A percentile compares a stretch with the other conserved stretches of the same genome.
These are phyloP conservation scores for Cephus nigrinus DNA, from an alignment of 2,888 invertebrate genomes.

Conservation along the genomic window DNA sequence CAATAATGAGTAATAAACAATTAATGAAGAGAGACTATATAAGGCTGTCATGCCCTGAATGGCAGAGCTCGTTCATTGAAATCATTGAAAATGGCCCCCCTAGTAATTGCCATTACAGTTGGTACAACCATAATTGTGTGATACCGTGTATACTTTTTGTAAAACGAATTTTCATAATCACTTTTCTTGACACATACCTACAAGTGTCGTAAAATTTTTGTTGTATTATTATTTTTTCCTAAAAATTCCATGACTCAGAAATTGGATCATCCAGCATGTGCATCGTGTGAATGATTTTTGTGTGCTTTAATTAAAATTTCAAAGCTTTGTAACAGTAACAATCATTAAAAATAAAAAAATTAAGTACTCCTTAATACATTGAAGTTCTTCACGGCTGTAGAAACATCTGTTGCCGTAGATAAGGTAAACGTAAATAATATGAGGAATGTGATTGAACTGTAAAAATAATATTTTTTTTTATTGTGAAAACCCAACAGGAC, in stretches of 20 bases:
- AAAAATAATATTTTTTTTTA: too few relatives aligned
- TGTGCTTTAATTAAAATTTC: background rate
- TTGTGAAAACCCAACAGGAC: too few relatives aligned
- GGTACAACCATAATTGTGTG: too few relatives aligned
- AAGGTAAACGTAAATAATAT: too few relatives aligned
- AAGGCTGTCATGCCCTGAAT: slow-evolving; percentile 10
- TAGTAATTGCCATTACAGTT: too few relatives aligned
- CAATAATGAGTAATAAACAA: background rate
- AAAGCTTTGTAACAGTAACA: slow-evolving; percentile 17
- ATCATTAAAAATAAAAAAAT: slow-evolving; percentile 11
- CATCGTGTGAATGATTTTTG: background rate
- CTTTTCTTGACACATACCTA: too few relatives aligned
- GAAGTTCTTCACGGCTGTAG: background rate
- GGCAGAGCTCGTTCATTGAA: slow-evolving; percentile 4
- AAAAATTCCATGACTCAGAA: background rate
- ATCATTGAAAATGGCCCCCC: background rate
- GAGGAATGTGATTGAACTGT: too few relatives aligned
- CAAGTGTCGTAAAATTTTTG: background rate
- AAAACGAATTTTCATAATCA: too few relatives aligned
- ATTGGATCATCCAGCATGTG: background rate
- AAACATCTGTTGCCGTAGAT: too few relatives aligned
- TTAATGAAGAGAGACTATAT: background rate
- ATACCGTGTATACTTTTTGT: too few relatives aligned
- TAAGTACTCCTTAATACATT: background rate
- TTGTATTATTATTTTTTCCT: background rate